These are phyloP conservation scores for Trachemys scripta DNA, from an alignment of 2,113 vertebrate genomes.

Conservation along the genomic window DNA sequence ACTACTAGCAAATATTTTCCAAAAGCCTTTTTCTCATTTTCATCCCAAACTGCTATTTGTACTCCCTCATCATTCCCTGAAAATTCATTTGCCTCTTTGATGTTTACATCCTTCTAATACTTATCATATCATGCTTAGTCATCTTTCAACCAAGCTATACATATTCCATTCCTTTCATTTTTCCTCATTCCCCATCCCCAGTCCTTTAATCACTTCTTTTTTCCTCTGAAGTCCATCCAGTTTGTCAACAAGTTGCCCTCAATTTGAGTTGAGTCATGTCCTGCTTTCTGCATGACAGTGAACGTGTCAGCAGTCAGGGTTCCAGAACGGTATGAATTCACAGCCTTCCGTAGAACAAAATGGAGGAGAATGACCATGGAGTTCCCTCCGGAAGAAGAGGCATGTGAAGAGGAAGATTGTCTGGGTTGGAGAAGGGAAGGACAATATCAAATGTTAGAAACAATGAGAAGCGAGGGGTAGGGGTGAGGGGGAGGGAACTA, in stretches of 20 bases:
- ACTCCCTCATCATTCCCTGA: slow-evolving; percentile 47
- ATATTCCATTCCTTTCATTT: slow-evolving; percentile 69
- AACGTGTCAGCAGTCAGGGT: neutral
- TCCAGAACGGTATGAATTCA: slow-evolving; percentile 52
- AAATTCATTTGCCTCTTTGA: slow-evolving; percentile 55
- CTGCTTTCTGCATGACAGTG: slow-evolving; percentile 33
- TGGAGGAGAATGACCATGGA: neutral
- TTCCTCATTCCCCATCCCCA: slow-evolving; percentile 68
- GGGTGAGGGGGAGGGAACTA: too few species aligned
- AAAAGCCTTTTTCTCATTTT: slow-evolving; percentile 34
- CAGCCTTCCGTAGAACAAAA: slow-evolving; percentile 8
- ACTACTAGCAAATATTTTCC: slow-evolving; percentile 46
- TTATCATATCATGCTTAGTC: slow-evolving; percentile 57
- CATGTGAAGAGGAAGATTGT: neutral
- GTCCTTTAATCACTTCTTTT: slow-evolving; percentile 64
- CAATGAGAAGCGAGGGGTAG: neutral
- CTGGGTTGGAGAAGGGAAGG: neutral
- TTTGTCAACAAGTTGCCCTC: slow-evolving; percentile 70
- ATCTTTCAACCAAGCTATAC: slow-evolving; percentile 58
- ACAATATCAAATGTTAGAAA: neutral
- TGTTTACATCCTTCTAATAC: slow-evolving; percentile 52
- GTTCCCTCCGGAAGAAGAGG: slow-evolving; percentile 39
- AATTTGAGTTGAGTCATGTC: slow-evolving; percentile 55
- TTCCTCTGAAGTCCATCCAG: slow-evolving; percentile 71
- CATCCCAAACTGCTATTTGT: slow-evolving; percentile 45